Conservation (phyloP, 2,113 vertebrate genomes). For the Poeciliopsis prolifica region DNA sequence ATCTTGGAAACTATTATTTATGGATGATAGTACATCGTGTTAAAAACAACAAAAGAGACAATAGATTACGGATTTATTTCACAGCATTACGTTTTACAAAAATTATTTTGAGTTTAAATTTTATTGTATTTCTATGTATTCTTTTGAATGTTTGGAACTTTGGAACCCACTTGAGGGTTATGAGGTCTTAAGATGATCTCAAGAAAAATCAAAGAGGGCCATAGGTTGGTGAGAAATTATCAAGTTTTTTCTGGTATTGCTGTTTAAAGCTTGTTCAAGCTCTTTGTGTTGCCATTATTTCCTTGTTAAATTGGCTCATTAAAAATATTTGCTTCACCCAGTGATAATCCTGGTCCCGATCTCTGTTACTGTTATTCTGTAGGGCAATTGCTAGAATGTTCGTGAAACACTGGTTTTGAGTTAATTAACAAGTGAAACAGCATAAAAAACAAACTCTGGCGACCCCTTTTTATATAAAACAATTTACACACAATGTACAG, state of each 20-base stretch:
- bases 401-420: not conserved
- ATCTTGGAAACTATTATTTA: not conserved
- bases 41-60: not conserved
- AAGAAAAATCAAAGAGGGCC: too few relatives aligned
- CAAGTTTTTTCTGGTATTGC: not conserved
- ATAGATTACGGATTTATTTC: not conserved
- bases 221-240: too few relatives aligned
- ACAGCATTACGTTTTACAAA: not conserved
- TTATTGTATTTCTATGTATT: too few relatives aligned
- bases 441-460: slow-evolving; percentile 24
- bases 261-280: not conserved
- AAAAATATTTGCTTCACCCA: too few relatives aligned
- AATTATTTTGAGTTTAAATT: not conserved
- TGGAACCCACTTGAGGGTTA: too few relatives aligned
- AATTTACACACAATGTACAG: slow-evolving; percentile 11
- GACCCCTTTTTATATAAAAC: slow-evolving; percentile 39
- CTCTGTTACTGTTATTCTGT: too few relatives aligned
- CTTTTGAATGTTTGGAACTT: too few relatives aligned
- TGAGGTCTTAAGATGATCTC: too few relatives aligned
- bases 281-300: not conserved
- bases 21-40: not conserved
- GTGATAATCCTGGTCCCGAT: too few relatives aligned
- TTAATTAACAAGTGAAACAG: not conserved
- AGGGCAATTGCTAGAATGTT: too few relatives aligned
- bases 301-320: not conserved